Evolutionary conservation across 2,113 vertebrate genomes (phyloP), one percentile per base, ranked within the genome.

Genomic region (Zapornia atra): DNA sequence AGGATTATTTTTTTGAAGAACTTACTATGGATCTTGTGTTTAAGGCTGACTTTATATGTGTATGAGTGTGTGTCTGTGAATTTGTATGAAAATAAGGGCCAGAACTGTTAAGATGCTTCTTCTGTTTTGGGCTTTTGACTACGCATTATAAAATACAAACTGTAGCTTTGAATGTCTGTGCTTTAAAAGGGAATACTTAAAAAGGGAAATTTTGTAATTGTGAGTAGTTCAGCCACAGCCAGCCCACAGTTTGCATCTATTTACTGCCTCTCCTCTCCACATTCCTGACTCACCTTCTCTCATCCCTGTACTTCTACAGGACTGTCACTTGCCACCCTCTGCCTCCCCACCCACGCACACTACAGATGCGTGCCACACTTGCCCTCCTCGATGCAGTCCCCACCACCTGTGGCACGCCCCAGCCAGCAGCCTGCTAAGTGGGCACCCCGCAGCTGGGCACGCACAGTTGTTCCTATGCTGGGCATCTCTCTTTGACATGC

Each of bases 31-130:
- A 72, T 82, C 70, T 91, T 57, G 38, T 60, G 57, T 71, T 96
- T 93, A 66, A 82, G 21, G 64, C 77, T 89, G 80, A 68, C 64
- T 93, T 93, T 54, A 26, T 70, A 77, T 38, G 60, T 3, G 0
- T 81, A 60, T 51, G 68, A 91, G 70, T 16, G 2, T 31, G 42
- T 69, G 46, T 82, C 63, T 80, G 70, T 90, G 75, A 82, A 93
- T 93, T 83, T 95, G 64, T 93, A 94, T 90, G 78, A 92, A 90
- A 94, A 82, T 72, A 92, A 83, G 92, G 88, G 71, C 61, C 38
- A 60, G 66, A 94, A 82, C 85, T 86, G 70, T 77, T 95, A 89
- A 80, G 77, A 82, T 80, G 25, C 33, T 87, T 7, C 38, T 92
- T 92, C 87, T 82, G 64, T 78, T 94, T 93, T 60, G 48, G 79